Conservation (phyloP, 1,140 invertebrate genomes). For the Procambarus clarkii region DNA sequence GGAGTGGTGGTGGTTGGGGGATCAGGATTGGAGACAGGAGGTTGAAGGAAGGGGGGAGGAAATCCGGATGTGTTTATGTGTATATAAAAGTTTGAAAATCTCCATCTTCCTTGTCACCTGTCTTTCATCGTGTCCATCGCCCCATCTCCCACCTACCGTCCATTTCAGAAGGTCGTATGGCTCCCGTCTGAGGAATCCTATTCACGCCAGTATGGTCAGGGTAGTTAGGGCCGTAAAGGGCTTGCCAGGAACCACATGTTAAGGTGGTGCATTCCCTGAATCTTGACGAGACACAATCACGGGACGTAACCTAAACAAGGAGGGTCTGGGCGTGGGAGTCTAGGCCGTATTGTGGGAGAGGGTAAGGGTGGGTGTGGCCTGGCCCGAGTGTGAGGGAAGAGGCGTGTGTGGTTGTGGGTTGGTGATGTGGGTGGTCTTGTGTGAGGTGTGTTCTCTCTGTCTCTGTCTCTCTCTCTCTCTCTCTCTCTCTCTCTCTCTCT, state of each 20-base stretch:
- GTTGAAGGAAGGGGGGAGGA: no score
- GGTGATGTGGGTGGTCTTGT: constrained; percentile 36
- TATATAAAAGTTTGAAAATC: constrained; percentile 53
- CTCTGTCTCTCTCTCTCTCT: background rate
- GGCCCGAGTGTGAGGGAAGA: background rate
- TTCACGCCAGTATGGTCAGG: background rate
- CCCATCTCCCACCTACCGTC: constrained; percentile 5
- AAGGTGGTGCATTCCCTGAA: background rate
- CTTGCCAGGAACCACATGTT: background rate
- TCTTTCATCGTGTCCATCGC: constrained; percentile 34
- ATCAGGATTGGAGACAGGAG: no score
- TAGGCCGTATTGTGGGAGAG: background rate
- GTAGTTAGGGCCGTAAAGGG: background rate
- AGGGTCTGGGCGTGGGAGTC: background rate
- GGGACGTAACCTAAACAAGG: constrained; percentile 13
- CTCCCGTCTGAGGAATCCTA: background rate
- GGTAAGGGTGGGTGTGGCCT: background rate
- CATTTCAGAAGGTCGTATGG: background rate
- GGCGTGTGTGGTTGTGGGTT: constrained; percentile 33
- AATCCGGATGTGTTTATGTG: constrained; percentile 21
- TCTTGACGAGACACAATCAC: constrained; percentile 18
- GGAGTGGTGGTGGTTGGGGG: no score
- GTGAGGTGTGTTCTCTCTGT: background rate
- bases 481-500: background rate
- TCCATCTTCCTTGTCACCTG: constrained; percentile 44